Percentiles rank a stretch among this genome's conserved stretches.
phyloP scores from a whole-genome alignment of 2,797 vertebrate genomes.

The Neoniphon sammara region DNA sequence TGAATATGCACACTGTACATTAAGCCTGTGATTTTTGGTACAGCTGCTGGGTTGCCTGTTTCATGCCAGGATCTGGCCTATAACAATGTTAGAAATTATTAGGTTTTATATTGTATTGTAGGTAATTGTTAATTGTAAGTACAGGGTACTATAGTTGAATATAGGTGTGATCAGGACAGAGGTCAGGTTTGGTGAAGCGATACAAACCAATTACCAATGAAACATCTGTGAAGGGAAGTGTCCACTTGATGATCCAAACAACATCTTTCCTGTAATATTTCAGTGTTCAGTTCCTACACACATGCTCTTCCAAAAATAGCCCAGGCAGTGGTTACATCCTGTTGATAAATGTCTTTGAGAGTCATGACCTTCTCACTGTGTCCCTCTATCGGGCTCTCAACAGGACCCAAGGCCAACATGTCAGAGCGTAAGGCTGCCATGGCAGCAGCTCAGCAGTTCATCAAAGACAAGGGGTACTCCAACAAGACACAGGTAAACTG shows the following conservation, averaged over 20 bases:
- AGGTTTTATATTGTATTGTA: too few relatives aligned
- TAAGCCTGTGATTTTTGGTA: not conserved
- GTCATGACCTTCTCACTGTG: not conserved
- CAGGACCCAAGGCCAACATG: conserved; percentile 81
- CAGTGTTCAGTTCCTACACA: not conserved
- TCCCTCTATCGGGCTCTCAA: conserved; percentile 17
- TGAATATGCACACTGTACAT: not conserved
- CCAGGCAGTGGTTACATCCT: not conserved
- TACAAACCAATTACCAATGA: not conserved
- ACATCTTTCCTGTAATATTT: not conserved
- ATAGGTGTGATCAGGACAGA: not conserved
- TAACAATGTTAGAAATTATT: too few relatives aligned
- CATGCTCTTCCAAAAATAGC: not conserved
- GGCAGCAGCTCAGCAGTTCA: conserved; percentile 81
- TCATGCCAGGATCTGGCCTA: too few relatives aligned
- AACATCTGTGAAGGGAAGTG: not conserved
- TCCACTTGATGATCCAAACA: not conserved
- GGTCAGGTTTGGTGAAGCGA: not conserved
- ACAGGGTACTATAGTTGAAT: too few relatives aligned
- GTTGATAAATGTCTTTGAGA: not conserved
- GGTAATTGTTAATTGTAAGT: too few relatives aligned
- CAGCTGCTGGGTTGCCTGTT: not conserved
- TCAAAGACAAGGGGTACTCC: conserved; percentile 83
- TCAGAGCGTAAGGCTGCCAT: conserved; percentile 84
- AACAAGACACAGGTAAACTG: conserved; percentile 78